A percentile compares a stretch with the other conserved stretches of the same genome.
Evolutionary conservation across 2,113 vertebrate species (phyloP).

Genomic region (Ceyx melanurus): DNA sequence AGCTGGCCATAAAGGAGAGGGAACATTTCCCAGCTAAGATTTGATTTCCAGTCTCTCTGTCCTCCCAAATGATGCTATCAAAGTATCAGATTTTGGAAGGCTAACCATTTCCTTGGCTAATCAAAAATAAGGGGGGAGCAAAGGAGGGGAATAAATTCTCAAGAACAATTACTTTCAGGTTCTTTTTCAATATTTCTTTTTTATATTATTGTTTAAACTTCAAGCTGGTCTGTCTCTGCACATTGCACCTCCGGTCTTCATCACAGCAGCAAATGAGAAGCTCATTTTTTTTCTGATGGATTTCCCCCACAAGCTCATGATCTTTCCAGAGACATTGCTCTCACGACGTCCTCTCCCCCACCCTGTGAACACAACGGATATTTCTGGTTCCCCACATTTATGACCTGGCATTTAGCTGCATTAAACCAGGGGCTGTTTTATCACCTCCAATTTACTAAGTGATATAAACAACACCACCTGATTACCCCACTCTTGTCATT

Average conservation of each 20-base stretch:
- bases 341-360: neutral
- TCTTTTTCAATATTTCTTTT: slow-evolving; percentile 7
- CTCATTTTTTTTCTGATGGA: neutral
- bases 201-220: neutral
- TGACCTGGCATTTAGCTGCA: slow-evolving; percentile 1
- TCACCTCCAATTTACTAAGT: slow-evolving; percentile 46
- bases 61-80: neutral
- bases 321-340: neutral
- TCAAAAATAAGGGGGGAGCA: neutral
- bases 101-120: neutral
- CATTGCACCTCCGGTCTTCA: neutral
- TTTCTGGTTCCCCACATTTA: slow-evolving; percentile 18
- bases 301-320: neutral
- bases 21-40: neutral
- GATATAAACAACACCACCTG: slow-evolving; percentile 34
- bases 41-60: neutral
- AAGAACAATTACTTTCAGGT: neutral
- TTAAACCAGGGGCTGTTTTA: slow-evolving; percentile 40
- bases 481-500: neutral
- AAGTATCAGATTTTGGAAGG: neutral
- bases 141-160: neutral
- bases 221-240: neutral
- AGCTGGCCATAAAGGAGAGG: neutral
- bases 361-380: fast-evolving
- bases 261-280: neutral